Percentiles rank a stretch among this genome's conserved stretches.
These are phyloP conservation scores for Naso thynnoides DNA, from an alignment of 2,797 vertebrate species.

Conservation along the genomic window DNA sequence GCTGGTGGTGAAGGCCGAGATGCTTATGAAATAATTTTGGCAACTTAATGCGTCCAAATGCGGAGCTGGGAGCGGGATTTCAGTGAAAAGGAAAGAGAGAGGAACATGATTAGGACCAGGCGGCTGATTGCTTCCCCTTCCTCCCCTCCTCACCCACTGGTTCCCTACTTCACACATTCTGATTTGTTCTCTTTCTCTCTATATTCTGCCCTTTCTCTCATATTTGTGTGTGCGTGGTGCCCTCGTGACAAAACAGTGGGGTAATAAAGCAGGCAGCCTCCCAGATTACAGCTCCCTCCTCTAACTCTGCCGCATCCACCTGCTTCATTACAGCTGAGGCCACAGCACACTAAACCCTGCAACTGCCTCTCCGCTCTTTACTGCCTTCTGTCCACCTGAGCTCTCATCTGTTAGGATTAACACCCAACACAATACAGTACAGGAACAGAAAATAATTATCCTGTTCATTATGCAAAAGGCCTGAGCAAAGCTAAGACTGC, in stretches of 20 bases:
- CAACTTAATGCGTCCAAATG: slow-evolving; percentile 77
- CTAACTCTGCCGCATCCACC: slow-evolving; percentile 56
- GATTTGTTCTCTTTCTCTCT: slow-evolving; percentile 47
- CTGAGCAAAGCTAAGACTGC: slow-evolving; percentile 37
- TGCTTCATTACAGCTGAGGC: slow-evolving; percentile 72
- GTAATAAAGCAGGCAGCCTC: slow-evolving; percentile 68
- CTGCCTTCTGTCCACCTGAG: slow-evolving; percentile 74
- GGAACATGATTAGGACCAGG: slow-evolving; percentile 70
- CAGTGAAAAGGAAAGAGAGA: slow-evolving; percentile 62
- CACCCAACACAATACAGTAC: slow-evolving; percentile 45
- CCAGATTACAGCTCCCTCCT: slow-evolving; percentile 63
- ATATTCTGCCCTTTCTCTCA: slow-evolving; percentile 14
- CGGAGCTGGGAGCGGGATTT: slow-evolving; percentile 62
- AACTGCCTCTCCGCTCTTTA: slow-evolving; percentile 55
- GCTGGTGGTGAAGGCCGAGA: slow-evolving; percentile 79
- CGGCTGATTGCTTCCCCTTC: slow-evolving; percentile 72
- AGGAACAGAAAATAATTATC: slow-evolving; percentile 64
- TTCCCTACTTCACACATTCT: slow-evolving; percentile 57
- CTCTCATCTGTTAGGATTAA: slow-evolving; percentile 68
- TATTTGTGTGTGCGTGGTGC: slow-evolving; percentile 32
- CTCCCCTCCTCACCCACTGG: slow-evolving; percentile 49
- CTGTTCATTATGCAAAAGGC: slow-evolving; percentile 65
- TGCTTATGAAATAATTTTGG: slow-evolving; percentile 84
- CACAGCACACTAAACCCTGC: slow-evolving; percentile 57
- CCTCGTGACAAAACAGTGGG: slow-evolving; percentile 53